These are phyloP conservation scores for Temnothorax nylanderi DNA, from an alignment of 1,140 invertebrate species.

Conservation along the genomic window DNA sequence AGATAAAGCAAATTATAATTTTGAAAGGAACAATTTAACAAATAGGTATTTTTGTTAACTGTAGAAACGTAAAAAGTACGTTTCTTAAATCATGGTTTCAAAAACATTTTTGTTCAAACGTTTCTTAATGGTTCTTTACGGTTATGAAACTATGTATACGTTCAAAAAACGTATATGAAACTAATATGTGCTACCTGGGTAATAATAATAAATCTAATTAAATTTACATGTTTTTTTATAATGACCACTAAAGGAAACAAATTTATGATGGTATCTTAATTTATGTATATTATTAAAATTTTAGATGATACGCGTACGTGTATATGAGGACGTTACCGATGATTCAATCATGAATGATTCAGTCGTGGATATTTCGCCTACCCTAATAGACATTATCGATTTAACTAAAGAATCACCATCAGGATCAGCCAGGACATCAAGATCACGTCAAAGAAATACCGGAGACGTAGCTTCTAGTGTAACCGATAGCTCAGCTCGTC, in stretches of 20 bases:
- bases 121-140: no score
- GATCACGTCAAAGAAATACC: neutral
- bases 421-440: neutral
- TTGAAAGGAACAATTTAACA: no score
- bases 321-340: neutral
- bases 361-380: neutral
- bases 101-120: no score
- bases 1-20: no score
- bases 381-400: slow-evolving; percentile 68
- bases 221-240: neutral
- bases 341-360: neutral
- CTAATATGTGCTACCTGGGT: no score
- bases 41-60: no score
- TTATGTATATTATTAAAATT: neutral
- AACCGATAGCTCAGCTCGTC: neutral
- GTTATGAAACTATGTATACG: no score
- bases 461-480: neutral
- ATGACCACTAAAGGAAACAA: neutral
- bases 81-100: no score
- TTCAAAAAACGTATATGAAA: no score
- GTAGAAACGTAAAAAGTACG: no score
- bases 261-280: neutral
- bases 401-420: slow-evolving; percentile 70
- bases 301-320: neutral
- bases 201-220: slow-evolving; percentile 6